A percentile compares a stretch with the other conserved stretches of the same genome.
phyloP scores from a whole-genome alignment of 2,888 invertebrate genomes.

The Thera obeliscata region DNA sequence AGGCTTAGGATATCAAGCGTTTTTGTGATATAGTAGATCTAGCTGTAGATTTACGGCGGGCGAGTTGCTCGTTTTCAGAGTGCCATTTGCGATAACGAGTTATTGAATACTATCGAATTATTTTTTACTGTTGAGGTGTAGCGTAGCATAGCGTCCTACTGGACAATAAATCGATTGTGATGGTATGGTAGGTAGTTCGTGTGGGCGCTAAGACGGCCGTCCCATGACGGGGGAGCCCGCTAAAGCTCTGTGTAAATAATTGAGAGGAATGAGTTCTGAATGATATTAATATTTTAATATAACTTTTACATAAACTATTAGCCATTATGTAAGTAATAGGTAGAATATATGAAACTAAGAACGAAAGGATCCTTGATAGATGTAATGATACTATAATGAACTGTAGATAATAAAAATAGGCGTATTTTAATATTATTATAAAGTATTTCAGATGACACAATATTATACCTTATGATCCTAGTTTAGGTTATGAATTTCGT shows the following conservation, averaged over 20 bases:
- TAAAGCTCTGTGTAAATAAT: constrained; percentile 57
- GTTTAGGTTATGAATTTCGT: constrained; percentile 48
- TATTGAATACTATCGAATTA: constrained; percentile 58
- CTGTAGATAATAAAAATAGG: constrained; percentile 56
- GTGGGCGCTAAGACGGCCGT: constrained; percentile 43
- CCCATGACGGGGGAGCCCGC: constrained; percentile 41
- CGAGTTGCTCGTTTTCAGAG: constrained; percentile 70
- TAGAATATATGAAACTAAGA: constrained; percentile 58
- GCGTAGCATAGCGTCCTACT: constrained; percentile 63
- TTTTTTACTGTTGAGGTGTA: constrained; percentile 55
- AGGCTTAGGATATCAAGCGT: constrained; percentile 77
- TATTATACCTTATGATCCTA: constrained; percentile 43
- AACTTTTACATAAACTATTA: constrained; percentile 71
- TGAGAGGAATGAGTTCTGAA: constrained; percentile 75
- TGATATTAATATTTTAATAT: constrained; percentile 80
- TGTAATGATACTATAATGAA: constrained; percentile 61
- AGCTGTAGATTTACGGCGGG: constrained; percentile 72
- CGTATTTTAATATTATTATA: constrained; percentile 47
- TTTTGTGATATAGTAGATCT: constrained; percentile 81
- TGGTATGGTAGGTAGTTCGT: constrained; percentile 37
- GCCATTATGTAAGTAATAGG: constrained; percentile 63
- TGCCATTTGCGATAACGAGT: constrained; percentile 76
- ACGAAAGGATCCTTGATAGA: constrained; percentile 54
- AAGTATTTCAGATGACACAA: constrained; percentile 55
- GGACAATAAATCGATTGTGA: constrained; percentile 64